Evolutionary conservation across 1,140 invertebrate genomes (phyloP), one percentile per base, ranked within the genome.

Genomic region (Drosophila pectinifera): DNA sequence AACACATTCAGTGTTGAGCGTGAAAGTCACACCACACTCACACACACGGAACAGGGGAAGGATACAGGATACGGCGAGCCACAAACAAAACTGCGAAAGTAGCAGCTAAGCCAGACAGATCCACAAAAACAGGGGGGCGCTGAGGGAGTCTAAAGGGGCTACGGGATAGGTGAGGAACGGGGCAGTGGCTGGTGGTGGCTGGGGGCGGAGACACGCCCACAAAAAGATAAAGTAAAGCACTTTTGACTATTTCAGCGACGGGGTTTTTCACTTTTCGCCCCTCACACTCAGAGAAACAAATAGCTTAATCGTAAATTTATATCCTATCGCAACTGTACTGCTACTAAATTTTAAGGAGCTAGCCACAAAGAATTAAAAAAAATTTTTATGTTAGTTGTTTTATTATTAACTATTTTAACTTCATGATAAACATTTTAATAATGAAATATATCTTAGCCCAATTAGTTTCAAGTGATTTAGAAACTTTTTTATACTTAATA

Each of bases 71-170:
- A 89, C 64, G 83, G 80, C 79, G 80, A 88, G 85, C 84, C 85
- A 86, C 84, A 88, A 88, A 90, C 80, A 88, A 89, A 88, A 88
- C 83, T 84, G 84, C 70, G 84, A 89, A 88, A 88, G 83, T 84
- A 84, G 84, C 84, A 88, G 80, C 83, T 89, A 83, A 88, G 83
- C 84, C 84, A 88, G 79, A 77, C 80, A 83, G 84, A 83, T 82
- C 80, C 84, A 79, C 78, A 75, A 76, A 57, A 80, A 57, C 54
- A 69, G 58, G 63, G 45, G 3, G 34, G 45, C 41, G 5, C 38
- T 6, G 16, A 14, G 49, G 24, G 16, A 20, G 7, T n/a, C 8
- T 13, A n/a, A 5, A 22, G 22, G 43, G 26, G 28, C 24, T 28
- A 49, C 6, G 36, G 43, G 28, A n/a, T 14, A 16, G 26, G 39